Conservation (phyloP, 2,888 invertebrate genomes). For the Sinohyriopsis cumingii region DNA sequence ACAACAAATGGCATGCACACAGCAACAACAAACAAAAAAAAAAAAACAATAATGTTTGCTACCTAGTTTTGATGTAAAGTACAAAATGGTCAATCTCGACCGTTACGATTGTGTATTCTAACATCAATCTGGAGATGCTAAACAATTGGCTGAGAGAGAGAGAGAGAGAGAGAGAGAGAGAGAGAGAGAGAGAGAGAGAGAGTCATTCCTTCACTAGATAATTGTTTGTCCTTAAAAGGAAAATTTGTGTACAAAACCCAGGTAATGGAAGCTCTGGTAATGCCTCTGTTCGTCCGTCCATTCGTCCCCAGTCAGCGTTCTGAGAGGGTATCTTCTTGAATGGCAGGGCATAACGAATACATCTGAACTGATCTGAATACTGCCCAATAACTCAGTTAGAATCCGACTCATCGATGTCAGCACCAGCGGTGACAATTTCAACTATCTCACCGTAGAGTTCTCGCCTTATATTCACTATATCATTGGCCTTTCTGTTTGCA, state of each 20-base stretch:
- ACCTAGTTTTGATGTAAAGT: no score
- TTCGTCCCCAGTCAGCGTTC: not conserved
- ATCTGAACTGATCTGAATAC: not conserved
- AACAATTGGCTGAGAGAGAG: no score
- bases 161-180: no score
- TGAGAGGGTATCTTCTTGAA: slow-evolving; percentile 3
- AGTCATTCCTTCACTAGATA: slow-evolving; percentile 5
- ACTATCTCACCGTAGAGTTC: slow-evolving; percentile 34
- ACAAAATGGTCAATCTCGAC: no score
- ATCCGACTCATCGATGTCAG: slow-evolving; percentile 3
- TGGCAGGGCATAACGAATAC: not conserved
- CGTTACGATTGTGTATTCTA: no score
- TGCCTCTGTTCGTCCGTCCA: not conserved
- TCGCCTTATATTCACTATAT: slow-evolving; percentile 28
- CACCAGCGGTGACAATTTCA: slow-evolving; percentile 26
- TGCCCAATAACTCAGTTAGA: not conserved
- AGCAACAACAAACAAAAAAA: no score
- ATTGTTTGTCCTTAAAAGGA: slow-evolving; percentile 23
- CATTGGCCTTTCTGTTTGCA: slow-evolving; percentile 31
- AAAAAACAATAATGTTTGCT: no score
- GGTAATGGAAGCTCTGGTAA: not conserved
- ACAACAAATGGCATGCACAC: no score
- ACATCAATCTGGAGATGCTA: no score
- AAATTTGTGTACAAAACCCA: slow-evolving; percentile 3
- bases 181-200: no score